Evolutionary conservation across 2,888 invertebrate species (phyloP).

Genomic region (Tethea ocularis): DNA sequence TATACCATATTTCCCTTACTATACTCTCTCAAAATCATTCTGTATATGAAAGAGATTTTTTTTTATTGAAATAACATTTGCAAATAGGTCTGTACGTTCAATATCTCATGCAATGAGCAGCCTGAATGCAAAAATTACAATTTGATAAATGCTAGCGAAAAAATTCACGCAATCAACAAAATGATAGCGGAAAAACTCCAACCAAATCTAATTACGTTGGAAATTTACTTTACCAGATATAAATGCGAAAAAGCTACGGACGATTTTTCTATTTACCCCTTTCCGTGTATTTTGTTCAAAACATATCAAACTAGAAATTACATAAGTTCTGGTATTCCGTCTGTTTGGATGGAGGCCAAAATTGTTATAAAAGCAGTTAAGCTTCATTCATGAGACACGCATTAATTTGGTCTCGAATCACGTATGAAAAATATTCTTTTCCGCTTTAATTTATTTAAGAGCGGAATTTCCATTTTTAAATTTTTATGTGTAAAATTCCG

Average conservation of each 20-base stretch:
- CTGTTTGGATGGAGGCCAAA: not conserved
- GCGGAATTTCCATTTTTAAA: not conserved
- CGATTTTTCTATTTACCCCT: not conserved
- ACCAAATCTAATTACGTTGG: not conserved
- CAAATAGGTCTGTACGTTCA: too few species aligned
- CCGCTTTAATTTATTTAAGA: not conserved
- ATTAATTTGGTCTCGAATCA: constrained; percentile 3
- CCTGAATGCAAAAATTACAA: not conserved
- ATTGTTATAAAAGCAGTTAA: constrained; percentile 1
- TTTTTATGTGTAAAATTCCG: not conserved
- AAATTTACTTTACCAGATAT: not conserved
- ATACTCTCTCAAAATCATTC: too few species aligned
- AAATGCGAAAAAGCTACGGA: not conserved
- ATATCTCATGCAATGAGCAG: too few species aligned
- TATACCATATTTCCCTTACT: too few species aligned
- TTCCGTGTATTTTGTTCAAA: not conserved
- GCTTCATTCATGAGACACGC: not conserved
- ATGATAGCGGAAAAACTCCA: not conserved
- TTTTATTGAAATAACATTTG: too few species aligned
- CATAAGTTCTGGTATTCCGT: not conserved
- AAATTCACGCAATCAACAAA: not conserved
- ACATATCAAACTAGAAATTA: not conserved
- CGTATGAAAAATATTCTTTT: not conserved
- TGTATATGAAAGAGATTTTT: too few species aligned
- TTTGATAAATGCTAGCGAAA: not conserved